A percentile compares a stretch with the other conserved stretches of the same genome.
Evolutionary conservation across 2,888 invertebrate genomes (phyloP).

Genomic region (Calameuta filiformis): DNA sequence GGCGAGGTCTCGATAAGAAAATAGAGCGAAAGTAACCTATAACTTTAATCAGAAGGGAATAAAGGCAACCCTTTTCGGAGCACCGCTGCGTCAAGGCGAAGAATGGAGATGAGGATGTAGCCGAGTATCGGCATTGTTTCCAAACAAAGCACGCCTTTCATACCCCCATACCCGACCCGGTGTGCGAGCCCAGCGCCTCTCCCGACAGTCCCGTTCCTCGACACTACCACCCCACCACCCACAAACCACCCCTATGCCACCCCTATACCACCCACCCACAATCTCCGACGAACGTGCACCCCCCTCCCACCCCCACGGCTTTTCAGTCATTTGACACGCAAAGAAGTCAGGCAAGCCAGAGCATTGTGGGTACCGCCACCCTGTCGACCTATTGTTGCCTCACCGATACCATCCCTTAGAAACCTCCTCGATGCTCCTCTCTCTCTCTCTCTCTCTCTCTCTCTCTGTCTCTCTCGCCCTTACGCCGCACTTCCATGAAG

Average conservation of each 20-base stretch:
- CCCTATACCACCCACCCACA: constrained; percentile 12
- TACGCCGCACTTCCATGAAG: not conserved
- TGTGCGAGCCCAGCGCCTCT: constrained; percentile 30
- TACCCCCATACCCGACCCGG: constrained; percentile 47
- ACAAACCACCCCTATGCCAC: constrained; percentile 6
- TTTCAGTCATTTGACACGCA: constrained; percentile 66
- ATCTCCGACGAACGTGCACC: constrained; percentile 29
- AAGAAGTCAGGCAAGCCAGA: constrained; percentile 63
- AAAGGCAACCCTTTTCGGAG: constrained; percentile 58
- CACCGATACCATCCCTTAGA: constrained; percentile 49
- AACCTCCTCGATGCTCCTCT: constrained; percentile 16
- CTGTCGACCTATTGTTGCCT: constrained; percentile 56
- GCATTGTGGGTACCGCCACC: constrained; percentile 42
- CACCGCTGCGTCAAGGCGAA: constrained; percentile 59
- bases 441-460: not conserved
- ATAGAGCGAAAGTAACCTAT: constrained; percentile 51
- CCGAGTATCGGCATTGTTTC: constrained; percentile 67
- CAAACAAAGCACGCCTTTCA: constrained; percentile 66
- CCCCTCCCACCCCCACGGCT: constrained; percentile 44
- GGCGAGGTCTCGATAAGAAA: constrained; percentile 13
- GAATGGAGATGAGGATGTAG: constrained; percentile 67
- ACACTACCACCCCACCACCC: constrained; percentile 26
- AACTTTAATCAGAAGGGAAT: constrained; percentile 64
- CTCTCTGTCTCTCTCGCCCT: not conserved
- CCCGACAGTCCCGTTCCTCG: constrained; percentile 30